These are phyloP conservation scores for Odontocolon sp. DNA, from an alignment of 2,888 invertebrate species.

Conservation along the genomic window DNA sequence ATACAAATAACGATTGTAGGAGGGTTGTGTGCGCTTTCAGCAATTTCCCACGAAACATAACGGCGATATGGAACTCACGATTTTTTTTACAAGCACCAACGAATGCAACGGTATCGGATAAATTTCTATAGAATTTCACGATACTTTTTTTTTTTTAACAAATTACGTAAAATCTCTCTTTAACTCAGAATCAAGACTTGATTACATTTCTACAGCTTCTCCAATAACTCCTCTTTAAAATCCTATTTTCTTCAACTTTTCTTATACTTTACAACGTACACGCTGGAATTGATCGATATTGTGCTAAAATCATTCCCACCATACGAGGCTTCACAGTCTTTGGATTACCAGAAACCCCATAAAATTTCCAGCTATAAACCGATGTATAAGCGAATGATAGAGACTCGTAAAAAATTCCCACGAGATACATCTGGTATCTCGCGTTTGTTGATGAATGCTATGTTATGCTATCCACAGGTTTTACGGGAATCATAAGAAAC, in stretches of 20 bases:
- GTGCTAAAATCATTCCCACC: no score
- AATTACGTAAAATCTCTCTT: no score
- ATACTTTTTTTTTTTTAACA: no score
- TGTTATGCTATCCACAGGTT: conserved; percentile 17
- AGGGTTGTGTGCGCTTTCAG: conserved; percentile 19
- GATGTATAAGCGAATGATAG: not conserved
- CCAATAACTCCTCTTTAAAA: no score
- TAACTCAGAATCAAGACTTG: no score
- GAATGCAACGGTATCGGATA: not conserved
- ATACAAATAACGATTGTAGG: not conserved
- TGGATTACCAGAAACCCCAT: not conserved
- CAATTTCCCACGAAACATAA: conserved; percentile 35
- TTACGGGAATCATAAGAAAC: conserved; percentile 34
- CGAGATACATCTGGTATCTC: conserved; percentile 17
- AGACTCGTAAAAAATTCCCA: conserved; percentile 38
- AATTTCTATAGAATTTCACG: no score
- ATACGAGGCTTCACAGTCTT: not conserved
- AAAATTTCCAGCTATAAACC: not conserved
- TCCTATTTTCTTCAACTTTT: no score
- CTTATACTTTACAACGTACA: no score
- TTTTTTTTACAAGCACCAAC: not conserved
- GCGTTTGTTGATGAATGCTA: not conserved
- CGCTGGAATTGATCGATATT: no score
- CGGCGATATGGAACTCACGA: not conserved
- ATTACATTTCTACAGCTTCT: no score